Evolutionary conservation across 2,797 vertebrate species (phyloP), one percentile per base, ranked within the genome.

Genomic region (Darevskia mixta): DNA sequence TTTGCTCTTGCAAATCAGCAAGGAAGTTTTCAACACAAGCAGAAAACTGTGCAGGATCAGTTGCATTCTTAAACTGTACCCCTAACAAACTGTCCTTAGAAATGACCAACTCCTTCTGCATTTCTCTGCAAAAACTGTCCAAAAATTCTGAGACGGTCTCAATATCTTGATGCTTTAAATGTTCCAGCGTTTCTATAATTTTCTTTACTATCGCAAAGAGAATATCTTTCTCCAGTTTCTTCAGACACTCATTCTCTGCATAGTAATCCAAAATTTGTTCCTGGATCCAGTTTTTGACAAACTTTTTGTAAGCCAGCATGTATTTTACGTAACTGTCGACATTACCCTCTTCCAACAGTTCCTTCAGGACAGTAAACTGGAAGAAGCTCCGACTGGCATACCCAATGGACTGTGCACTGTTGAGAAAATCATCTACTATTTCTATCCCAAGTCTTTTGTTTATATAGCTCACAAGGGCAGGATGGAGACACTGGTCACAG

Each of bases 51-150:
- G 94, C 93, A 89, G 95, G 95, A 80, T 96, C 90, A 72, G 93
- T 92, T 71, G 91, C 94, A 84, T 97, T 96, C 61, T 96, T 96
- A 86, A 97, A 97, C 9, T 96, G 86, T 29, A 96, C 95, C 75
- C 96, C 93, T 35, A 94, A 81, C 41, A 97, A 75, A 35, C 80
- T 41, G 18, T 89, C 83, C 66, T 79, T 93, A 76, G 41, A 38
- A 73, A 97, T 93, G 23, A 91, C 89, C n/a, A 97, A 77, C 61
- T 96, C 95, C n/a, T 8, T 87, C 87, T 96, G 92, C 71, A 98
- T 92, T 38, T n/a, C 94, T 67, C 95, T 88, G 81, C 96, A 97
- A 38, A 96, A 77, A 64, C 86, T 89, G 82, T 97, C 94, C 25
- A 97, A 83, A 27, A 97, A 97, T 45, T 29, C 69, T 25, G 92